Evolutionary conservation across 2,888 invertebrate genomes (phyloP).

Genomic region (Monopis laevigella): DNA sequence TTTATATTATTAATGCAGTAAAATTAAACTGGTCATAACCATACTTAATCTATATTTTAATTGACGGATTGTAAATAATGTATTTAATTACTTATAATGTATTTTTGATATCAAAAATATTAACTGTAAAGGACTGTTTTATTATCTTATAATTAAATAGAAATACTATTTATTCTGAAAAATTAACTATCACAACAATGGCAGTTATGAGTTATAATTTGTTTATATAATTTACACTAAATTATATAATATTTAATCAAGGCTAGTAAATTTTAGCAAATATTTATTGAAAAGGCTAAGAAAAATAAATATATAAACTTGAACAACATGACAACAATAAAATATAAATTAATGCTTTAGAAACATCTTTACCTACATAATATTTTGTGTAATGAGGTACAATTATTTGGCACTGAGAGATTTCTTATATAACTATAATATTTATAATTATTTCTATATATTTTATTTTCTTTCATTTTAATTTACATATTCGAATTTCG

Average conservation of each 20-base stretch:
- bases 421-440: constrained; percentile 44
- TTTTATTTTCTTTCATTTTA: constrained; percentile 51
- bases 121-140: too few species aligned
- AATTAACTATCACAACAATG: constrained; percentile 25
- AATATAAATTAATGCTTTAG: constrained; percentile 23
- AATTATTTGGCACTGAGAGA: constrained; percentile 84
- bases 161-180: not conserved
- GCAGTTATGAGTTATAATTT: constrained; percentile 27
- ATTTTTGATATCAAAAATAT: too few species aligned
- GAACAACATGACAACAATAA: constrained; percentile 5
- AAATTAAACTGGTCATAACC: too few species aligned
- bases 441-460: constrained; percentile 54
- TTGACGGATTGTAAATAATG: too few species aligned
- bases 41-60: too few species aligned
- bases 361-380: constrained; percentile 58
- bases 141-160: not conserved
- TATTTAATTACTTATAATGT: too few species aligned
- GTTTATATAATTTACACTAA: constrained; percentile 15
- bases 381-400: constrained; percentile 76
- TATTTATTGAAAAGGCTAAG: not conserved
- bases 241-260: not conserved
- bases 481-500: constrained; percentile 61
- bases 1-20: not conserved
- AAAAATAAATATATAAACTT: not conserved
- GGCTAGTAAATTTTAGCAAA: constrained; percentile 11